Evolutionary conservation across 2,888 invertebrate genomes (phyloP).

Genomic region (Lissonota sp.): DNA sequence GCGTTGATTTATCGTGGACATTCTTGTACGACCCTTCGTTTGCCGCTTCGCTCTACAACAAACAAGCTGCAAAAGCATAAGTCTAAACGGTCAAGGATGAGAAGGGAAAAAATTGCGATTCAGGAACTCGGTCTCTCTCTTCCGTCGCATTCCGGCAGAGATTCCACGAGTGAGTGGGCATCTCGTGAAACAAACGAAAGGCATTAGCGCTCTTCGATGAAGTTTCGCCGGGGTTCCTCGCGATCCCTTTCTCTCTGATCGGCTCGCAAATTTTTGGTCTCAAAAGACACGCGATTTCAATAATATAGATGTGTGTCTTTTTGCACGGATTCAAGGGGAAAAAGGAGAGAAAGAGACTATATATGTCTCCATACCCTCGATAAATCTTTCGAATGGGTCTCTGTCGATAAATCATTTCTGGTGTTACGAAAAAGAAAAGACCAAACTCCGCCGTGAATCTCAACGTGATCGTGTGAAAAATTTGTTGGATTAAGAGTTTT

Average conservation of each 20-base stretch:
- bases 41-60: background rate
- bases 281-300: conserved; percentile 35
- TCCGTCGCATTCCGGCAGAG: conserved; percentile 65
- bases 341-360: background rate
- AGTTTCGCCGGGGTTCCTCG: conserved; percentile 48
- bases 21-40: conserved; percentile 30
- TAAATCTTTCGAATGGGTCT: conserved; percentile 22
- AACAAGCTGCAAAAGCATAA: conserved; percentile 1
- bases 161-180: conserved; percentile 58
- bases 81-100: background rate
- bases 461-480: too few species aligned
- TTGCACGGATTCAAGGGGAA: background rate
- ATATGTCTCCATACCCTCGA: conserved; percentile 17
- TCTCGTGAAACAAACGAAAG: conserved; percentile 69
- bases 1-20: conserved; percentile 55
- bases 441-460: too few species aligned
- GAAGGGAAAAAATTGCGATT: conserved; percentile 50
- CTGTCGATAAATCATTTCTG: too few species aligned
- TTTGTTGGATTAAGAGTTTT: too few species aligned
- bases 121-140: conserved; percentile 61
- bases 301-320: conserved; percentile 19
- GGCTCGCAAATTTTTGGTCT: conserved; percentile 40
- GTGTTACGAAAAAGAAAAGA: too few species aligned
- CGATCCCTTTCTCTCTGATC: conserved; percentile 2
- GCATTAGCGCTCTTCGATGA: conserved; percentile 64